These are phyloP conservation scores for Boloria euphrosyne DNA, from an alignment of 2,888 invertebrate genomes.

Conservation along the genomic window DNA sequence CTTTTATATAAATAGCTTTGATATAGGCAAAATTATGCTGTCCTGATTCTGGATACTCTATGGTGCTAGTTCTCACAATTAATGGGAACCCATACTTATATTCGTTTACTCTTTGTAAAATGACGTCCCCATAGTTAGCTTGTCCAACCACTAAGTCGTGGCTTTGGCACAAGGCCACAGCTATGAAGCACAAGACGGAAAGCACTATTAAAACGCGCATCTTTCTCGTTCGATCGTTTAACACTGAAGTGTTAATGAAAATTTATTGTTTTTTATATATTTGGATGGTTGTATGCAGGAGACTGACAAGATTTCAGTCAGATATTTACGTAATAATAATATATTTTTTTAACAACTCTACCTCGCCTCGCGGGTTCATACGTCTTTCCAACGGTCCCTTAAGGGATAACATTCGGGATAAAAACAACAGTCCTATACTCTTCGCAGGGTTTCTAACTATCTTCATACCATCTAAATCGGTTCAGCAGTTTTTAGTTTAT, in stretches of 20 bases:
- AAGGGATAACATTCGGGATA: too few relatives aligned
- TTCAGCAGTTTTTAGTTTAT: too few relatives aligned
- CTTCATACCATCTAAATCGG: too few relatives aligned
- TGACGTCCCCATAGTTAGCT: constrained; percentile 64
- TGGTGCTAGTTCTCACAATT: constrained; percentile 56
- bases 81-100: constrained; percentile 71
- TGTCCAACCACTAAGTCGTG: constrained; percentile 66
- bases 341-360: too few relatives aligned
- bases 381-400: too few relatives aligned
- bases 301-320: constrained; percentile 39
- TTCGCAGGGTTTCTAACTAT: too few relatives aligned
- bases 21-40: constrained; percentile 64
- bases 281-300: constrained; percentile 52
- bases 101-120: constrained; percentile 61
- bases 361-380: too few relatives aligned
- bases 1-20: constrained; percentile 64
- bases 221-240: constrained; percentile 64
- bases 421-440: too few relatives aligned
- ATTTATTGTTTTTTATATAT: constrained; percentile 63
- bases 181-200: constrained; percentile 54
- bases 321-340: too few relatives aligned
- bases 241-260: constrained; percentile 61
- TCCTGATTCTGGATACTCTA: constrained; percentile 68
- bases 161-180: constrained; percentile 57
- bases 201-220: constrained; percentile 58